Evolutionary conservation across 2,797 vertebrate genomes (phyloP).

Genomic region (Micrastur ruficollis): DNA sequence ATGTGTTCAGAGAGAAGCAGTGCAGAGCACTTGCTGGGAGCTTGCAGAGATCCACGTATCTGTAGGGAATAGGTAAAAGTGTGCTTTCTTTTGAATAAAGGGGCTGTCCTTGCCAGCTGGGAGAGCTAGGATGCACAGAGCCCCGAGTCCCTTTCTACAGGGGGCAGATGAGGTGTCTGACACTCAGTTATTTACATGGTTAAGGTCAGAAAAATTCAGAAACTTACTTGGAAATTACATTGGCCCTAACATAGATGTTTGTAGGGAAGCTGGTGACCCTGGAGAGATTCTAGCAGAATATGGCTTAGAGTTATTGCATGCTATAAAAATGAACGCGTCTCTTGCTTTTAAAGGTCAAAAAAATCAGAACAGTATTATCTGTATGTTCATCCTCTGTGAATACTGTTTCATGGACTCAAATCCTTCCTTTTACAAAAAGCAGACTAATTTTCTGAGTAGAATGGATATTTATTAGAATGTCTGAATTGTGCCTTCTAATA

Average conservation of each 20-base stretch:
- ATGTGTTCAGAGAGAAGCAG: not conserved
- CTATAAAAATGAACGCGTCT: not conserved
- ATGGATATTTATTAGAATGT: not conserved
- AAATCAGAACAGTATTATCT: not conserved
- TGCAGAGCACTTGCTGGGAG: not conserved
- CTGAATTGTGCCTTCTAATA: not conserved
- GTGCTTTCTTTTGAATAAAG: not conserved
- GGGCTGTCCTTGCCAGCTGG: not conserved
- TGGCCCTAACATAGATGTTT: not conserved
- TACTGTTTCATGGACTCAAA: not conserved
- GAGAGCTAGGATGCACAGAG: not conserved
- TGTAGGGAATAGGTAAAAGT: not conserved
- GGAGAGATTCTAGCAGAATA: not conserved
- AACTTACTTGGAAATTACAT: not conserved
- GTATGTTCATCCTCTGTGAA: not conserved
- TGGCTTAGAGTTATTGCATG: not conserved
- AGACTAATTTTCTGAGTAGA: constrained; percentile 1
- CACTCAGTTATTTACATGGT: not conserved
- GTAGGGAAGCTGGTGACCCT: not conserved
- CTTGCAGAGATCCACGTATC: not conserved
- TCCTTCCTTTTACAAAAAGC: not conserved
- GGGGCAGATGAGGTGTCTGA: not conserved
- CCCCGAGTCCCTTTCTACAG: not conserved
- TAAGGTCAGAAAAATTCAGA: not conserved
- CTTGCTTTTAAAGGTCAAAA: constrained; percentile 35